Percentiles rank a stretch among this genome's conserved stretches.
These are phyloP conservation scores for Conger conger DNA, from an alignment of 2,113 vertebrate genomes.

Conservation along the genomic window DNA sequence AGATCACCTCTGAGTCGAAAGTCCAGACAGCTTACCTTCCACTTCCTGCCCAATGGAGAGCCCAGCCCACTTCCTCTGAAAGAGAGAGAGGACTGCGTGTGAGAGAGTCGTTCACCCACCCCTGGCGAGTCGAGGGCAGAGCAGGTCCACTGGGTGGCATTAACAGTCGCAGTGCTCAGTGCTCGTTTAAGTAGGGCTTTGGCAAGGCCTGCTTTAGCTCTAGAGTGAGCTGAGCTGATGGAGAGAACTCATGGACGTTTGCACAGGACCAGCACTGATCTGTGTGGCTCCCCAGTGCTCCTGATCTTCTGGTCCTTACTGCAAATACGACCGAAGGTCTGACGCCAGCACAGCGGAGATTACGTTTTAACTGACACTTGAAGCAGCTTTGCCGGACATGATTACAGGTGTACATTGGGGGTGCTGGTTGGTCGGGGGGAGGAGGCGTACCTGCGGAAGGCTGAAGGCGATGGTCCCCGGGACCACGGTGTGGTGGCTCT, in stretches of 20 bases:
- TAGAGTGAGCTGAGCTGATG: not conserved
- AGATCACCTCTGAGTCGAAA: too few relatives aligned
- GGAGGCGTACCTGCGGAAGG: conserved; percentile 84
- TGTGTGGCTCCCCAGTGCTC: not conserved
- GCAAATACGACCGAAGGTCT: not conserved
- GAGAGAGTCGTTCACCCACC: not conserved
- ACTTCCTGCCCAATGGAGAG: conserved; percentile 96
- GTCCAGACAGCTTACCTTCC: conserved; percentile 78
- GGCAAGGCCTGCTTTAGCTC: not conserved
- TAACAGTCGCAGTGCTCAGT: not conserved
- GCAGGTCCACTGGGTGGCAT: not conserved
- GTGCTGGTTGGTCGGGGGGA: not conserved
- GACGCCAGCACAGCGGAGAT: too few relatives aligned
- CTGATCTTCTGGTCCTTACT: not conserved
- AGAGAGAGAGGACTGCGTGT: conserved; percentile 18
- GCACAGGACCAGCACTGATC: not conserved
- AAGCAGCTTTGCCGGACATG: not conserved
- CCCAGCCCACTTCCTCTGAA: conserved; percentile 95
- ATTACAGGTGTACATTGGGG: not conserved
- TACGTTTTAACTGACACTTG: too few relatives aligned
- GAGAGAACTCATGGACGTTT: not conserved
- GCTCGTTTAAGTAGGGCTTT: not conserved
- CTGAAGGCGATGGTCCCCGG: conserved; percentile 93
- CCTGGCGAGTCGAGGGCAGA: not conserved
- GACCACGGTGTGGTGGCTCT: conserved; percentile 83